phyloP scores from a whole-genome alignment of 2,113 vertebrate genomes.

The Pithys albifrons region DNA sequence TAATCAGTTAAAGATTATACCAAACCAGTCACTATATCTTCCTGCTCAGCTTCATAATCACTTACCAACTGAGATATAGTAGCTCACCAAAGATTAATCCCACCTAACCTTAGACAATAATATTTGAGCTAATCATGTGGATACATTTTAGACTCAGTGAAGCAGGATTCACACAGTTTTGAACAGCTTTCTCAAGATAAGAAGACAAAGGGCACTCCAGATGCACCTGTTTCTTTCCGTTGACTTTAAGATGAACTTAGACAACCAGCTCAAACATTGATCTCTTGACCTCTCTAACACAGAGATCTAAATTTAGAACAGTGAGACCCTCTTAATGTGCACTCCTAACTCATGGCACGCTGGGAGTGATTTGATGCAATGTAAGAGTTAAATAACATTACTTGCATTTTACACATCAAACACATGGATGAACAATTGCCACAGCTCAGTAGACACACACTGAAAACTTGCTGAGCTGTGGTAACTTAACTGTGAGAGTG shows the following conservation, averaged over 20 bases:
- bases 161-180: not conserved
- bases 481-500: not conserved
- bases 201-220: not conserved
- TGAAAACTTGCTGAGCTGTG: not conserved
- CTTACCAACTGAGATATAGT: not conserved
- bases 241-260: not conserved
- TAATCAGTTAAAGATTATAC: not conserved
- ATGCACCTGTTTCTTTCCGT: constrained; percentile 18
- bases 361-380: not conserved
- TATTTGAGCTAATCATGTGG: not conserved
- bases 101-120: not conserved
- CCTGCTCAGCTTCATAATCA: not conserved
- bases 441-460: not conserved
- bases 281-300: not conserved
- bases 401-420: not conserved
- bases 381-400: not conserved
- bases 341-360: not conserved
- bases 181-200: not conserved
- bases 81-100: not conserved
- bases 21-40: not conserved
- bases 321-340: not conserved
- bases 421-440: not conserved
- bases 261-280: not conserved
- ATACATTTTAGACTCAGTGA: not conserved
- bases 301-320: not conserved